Base-by-base conservation (phyloP, 2,888 invertebrate species). In the Galeruca laticollis region DNA sequence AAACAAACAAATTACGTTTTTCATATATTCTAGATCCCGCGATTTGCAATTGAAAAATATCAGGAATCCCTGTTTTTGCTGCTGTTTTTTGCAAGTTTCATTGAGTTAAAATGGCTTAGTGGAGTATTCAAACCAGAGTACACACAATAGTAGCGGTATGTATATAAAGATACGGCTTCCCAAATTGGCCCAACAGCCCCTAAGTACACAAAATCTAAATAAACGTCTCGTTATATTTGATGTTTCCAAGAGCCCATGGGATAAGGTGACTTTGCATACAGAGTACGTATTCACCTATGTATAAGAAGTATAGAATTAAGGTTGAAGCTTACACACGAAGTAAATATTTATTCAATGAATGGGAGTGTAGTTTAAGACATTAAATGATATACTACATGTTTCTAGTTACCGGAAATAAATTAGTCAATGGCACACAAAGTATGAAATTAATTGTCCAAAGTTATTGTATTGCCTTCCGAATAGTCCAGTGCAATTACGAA, bases 201-300 rank as follows among this genome's bases (percentile, higher is more conserved):
- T 82, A 81, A 82, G 82, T 81, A 83, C 79, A 82, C 80, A 80
- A 80, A 81, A 82, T 82, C 81, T 82, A 80, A 78, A 81, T 82
- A 81, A 82, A 82, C 79, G 80, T 81, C 81, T 81, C 78, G 81
- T 76, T 78, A 79, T 72, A 75, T 78, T 73, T 73, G 72, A 71
- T 74, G 74, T 77, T 73, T 73, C 72, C 72, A 74, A 75, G 69
- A 76, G 75, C 68, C 74, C 66, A 70, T 72, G 67, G 72, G 76
- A 73, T 72, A 68, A 73, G 75, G 72, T 76, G 72, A 56, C 61
- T 56, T 43, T 61, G 11, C 49, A 51, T 40, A 40, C 40, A 40
- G n/a, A n/a, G 40, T 13, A 40, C 13, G 40, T 40, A n/a, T 0
- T 40, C n/a, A 40, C 13, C 5, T 40, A 40, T 6, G 1, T 13